These are phyloP conservation scores for Betta splendens DNA, from an alignment of 2,797 vertebrate genomes.

Conservation along the genomic window DNA sequence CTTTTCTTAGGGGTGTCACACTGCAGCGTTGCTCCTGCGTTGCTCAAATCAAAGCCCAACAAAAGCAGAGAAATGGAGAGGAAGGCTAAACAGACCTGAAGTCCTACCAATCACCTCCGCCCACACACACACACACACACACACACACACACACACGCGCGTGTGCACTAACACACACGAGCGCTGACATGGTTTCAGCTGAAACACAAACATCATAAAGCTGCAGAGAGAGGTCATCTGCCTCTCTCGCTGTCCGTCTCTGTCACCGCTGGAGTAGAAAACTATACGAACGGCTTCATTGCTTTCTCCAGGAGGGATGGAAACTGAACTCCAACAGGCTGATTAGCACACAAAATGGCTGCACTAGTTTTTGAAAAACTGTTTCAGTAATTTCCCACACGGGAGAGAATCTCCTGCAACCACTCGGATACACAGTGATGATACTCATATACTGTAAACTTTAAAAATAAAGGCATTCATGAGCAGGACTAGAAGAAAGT, in stretches of 20 bases:
- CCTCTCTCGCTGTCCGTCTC: constrained; percentile 6
- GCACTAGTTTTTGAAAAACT: constrained; percentile 46
- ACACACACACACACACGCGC: constrained; percentile 27
- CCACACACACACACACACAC: constrained; percentile 33
- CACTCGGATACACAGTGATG: constrained; percentile 53
- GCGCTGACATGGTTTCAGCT: constrained; percentile 21
- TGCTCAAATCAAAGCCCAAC: constrained; percentile 51
- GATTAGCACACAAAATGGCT: constrained; percentile 42
- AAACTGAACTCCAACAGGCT: constrained; percentile 43
- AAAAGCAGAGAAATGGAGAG: constrained; percentile 24
- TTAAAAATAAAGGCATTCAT: constrained; percentile 62
- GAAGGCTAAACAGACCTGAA: constrained; percentile 28
- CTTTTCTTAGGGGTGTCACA: constrained; percentile 52
- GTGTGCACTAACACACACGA: constrained; percentile 22
- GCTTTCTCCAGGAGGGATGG: constrained; percentile 5
- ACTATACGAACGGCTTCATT: constrained; percentile 1
- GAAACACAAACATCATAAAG: constrained; percentile 21
- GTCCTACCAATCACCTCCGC: constrained; percentile 23
- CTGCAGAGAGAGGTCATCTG: constrained; percentile 28
- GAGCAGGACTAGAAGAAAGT: constrained; percentile 16
- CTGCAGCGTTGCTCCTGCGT: constrained; percentile 34
- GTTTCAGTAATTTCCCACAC: constrained; percentile 52
- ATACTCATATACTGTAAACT: constrained; percentile 68
- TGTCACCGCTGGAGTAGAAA: not conserved
- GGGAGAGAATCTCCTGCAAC: constrained; percentile 52